Evolutionary conservation across 2,888 invertebrate species (phyloP).

Genomic region (Drosophila sordidula): DNA sequence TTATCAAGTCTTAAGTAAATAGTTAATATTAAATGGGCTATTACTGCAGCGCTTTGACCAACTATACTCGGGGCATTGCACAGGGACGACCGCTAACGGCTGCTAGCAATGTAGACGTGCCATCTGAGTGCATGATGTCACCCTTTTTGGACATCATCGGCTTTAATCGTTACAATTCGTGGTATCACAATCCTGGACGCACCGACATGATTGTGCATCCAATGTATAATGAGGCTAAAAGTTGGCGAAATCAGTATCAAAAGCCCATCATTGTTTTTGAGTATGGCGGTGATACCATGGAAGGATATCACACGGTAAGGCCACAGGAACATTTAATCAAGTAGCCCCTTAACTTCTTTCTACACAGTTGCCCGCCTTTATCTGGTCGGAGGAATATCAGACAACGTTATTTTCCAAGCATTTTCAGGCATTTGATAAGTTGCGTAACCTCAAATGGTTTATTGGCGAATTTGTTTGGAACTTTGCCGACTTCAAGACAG

Average conservation of each 20-base stretch:
- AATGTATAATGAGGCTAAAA: slow-evolving; percentile 90
- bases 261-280: slow-evolving; percentile 97
- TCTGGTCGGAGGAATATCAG: slow-evolving; percentile 99
- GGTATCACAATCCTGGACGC: slow-evolving; percentile 95
- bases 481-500: slow-evolving; percentile 99
- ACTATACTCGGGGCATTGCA: slow-evolving; percentile 82
- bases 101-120: slow-evolving; percentile 87
- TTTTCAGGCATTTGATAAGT: slow-evolving; percentile 94
- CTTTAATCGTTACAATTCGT: slow-evolving; percentile 97
- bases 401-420: slow-evolving; percentile 92
- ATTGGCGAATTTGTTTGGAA: slow-evolving; percentile 99
- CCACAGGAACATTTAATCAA: background rate
- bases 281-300: slow-evolving; percentile 97
- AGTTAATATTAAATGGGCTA: slow-evolving; percentile 38
- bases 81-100: slow-evolving; percentile 92
- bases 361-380: slow-evolving; percentile 89
- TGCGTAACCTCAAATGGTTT: slow-evolving; percentile 91
- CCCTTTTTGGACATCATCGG: slow-evolving; percentile 94
- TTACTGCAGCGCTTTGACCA: slow-evolving; percentile 87
- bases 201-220: slow-evolving; percentile 90
- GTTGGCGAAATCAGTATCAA: slow-evolving; percentile 91
- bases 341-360: background rate
- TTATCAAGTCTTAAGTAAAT: background rate
- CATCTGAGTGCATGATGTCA: slow-evolving; percentile 40
- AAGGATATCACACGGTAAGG: slow-evolving; percentile 94